These are phyloP conservation scores for Synchiropus splendidus DNA, from an alignment of 2,113 vertebrate species.

Conservation along the genomic window DNA sequence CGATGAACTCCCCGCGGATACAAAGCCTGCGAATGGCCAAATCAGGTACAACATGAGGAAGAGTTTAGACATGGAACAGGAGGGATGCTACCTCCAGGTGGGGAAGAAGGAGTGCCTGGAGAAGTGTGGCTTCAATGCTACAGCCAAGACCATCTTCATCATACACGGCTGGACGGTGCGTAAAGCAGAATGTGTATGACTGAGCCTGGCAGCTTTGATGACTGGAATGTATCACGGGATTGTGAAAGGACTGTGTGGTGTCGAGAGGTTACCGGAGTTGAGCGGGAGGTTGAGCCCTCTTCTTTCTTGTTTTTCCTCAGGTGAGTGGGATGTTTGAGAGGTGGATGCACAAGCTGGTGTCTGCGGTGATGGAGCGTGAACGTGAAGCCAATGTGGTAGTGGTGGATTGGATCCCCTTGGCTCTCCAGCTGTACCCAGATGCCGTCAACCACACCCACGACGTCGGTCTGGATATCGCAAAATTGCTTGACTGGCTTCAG, in stretches of 20 bases:
- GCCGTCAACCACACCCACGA: constrained; percentile 76
- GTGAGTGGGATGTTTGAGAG: constrained; percentile 82
- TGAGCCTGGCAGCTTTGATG: background rate
- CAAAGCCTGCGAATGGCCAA: background rate
- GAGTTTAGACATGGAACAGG: constrained; percentile 57
- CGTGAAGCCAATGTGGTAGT: constrained; percentile 78
- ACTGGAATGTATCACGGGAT: background rate
- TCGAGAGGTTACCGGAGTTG: background rate
- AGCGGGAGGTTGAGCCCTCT: background rate
- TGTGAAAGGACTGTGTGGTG: constrained; percentile 9
- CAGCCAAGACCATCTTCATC: constrained; percentile 84
- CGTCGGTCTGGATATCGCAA: constrained; percentile 73
- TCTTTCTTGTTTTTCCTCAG: constrained; percentile 45
- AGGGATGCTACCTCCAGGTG: constrained; percentile 70
- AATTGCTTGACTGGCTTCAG: constrained; percentile 85
- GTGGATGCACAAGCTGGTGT: constrained; percentile 81
- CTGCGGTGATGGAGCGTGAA: constrained; percentile 76
- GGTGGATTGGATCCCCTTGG: constrained; percentile 81
- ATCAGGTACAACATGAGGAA: constrained; percentile 75
- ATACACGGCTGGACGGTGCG: constrained; percentile 92
- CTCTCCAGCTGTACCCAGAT: constrained; percentile 81
- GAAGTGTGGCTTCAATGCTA: constrained; percentile 79
- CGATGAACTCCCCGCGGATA: constrained; percentile 3
- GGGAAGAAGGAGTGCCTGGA: constrained; percentile 55
- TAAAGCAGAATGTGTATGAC: background rate